Evolutionary conservation across 1,140 invertebrate species (phyloP).

Genomic region (Caenorhabditis inopinata): DNA sequence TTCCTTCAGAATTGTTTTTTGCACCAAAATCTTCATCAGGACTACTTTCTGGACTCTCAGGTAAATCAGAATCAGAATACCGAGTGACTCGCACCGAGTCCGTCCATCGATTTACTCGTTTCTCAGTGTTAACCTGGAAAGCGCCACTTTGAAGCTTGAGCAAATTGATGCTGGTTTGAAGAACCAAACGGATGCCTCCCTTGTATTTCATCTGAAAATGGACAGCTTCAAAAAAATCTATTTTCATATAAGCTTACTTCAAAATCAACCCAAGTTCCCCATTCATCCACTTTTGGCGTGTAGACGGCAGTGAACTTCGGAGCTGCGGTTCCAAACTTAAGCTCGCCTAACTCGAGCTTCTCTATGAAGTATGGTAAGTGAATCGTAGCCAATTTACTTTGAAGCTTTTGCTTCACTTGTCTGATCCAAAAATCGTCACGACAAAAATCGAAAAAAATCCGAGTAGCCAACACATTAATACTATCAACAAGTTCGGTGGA

Average conservation of each 20-base stretch:
- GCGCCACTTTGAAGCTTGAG: constrained; percentile 75
- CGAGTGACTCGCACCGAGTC: constrained; percentile 37
- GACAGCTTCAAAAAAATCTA: constrained; percentile 70
- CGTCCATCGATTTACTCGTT: constrained; percentile 35
- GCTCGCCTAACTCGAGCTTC: constrained; percentile 76
- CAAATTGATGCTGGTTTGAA: constrained; percentile 92
- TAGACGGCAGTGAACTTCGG: constrained; percentile 78
- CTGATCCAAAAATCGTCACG: constrained; percentile 72
- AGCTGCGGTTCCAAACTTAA: constrained; percentile 77
- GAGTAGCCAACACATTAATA: constrained; percentile 47
- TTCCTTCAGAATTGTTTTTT: constrained; percentile 52
- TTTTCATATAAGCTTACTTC: constrained; percentile 71
- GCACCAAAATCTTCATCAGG: constrained; percentile 63
- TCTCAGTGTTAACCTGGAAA: constrained; percentile 22
- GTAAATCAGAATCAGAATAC: constrained; percentile 64
- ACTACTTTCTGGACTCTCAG: constrained; percentile 60
- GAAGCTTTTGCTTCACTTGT: constrained; percentile 75
- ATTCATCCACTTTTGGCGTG: constrained; percentile 76
- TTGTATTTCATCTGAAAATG: constrained; percentile 84
- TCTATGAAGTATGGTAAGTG: constrained; percentile 86
- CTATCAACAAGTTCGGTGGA: constrained; percentile 37
- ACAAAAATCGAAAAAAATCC: constrained; percentile 79
- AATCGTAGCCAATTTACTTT: constrained; percentile 82
- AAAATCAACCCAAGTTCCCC: constrained; percentile 88
- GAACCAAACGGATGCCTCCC: constrained; percentile 81